Conservation (phyloP, 2,888 invertebrate genomes). For the Caenorhabditis angaria region DNA sequence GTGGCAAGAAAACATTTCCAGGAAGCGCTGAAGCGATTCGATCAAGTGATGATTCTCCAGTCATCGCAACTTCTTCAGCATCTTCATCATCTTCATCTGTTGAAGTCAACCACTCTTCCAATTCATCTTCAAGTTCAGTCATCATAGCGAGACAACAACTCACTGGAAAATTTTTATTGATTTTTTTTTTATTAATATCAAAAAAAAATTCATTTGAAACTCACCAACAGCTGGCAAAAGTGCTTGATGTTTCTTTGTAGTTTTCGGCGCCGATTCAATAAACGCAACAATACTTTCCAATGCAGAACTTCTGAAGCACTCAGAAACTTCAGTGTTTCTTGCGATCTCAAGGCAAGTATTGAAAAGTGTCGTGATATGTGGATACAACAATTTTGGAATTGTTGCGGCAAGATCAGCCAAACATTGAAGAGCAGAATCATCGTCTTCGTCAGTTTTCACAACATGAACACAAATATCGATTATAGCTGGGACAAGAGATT, state of each 20-base stretch:
- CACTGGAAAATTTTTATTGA: constrained; percentile 74
- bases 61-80: constrained; percentile 83
- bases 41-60: constrained; percentile 95
- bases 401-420: constrained; percentile 92
- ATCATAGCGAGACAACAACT: constrained; percentile 90
- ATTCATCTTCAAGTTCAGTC: constrained; percentile 92
- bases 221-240: constrained; percentile 73
- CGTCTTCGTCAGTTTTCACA: constrained; percentile 86
- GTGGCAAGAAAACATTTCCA: constrained; percentile 88
- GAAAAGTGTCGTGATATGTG: constrained; percentile 87
- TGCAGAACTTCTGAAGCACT: constrained; percentile 85
- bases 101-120: constrained; percentile 85
- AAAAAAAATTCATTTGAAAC: neutral
- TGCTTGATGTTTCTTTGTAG: constrained; percentile 90
- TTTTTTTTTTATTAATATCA: constrained; percentile 21
- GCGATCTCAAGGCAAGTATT: constrained; percentile 80
- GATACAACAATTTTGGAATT: constrained; percentile 89
- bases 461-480: constrained; percentile 82
- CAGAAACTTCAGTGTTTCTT: constrained; percentile 73
- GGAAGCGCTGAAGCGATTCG: constrained; percentile 95
- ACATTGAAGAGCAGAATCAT: constrained; percentile 83
- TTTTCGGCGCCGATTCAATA: constrained; percentile 92
- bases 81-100: constrained; percentile 84
- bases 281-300: constrained; percentile 86
- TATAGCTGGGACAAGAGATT: constrained; percentile 77